Base-by-base conservation (phyloP, 2,888 invertebrate species). In the Ophioninae sp. region DNA sequence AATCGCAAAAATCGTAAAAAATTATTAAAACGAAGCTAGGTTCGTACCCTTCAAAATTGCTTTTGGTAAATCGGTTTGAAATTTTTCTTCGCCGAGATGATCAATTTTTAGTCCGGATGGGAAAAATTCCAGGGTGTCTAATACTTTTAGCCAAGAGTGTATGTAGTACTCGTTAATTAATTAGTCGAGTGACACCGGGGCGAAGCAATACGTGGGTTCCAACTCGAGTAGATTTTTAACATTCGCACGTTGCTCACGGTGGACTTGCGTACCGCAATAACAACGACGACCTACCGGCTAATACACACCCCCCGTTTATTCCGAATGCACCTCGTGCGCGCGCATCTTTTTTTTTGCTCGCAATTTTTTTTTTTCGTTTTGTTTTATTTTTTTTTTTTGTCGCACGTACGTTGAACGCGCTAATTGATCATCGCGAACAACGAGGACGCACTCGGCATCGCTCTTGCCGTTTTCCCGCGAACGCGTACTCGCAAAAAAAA, bases 261-360 rank as follows among this genome's bases (percentile, higher is more conserved):
- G 68, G 58, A 23, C 79, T 72, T 75, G 79, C 76, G 84, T 74
- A 78, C 59, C 30, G 80, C 80, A 85, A 85, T 83, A 81, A 79
- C 65, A 80, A 85, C 77, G 56, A 67, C 37, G 58, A 22, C 58
- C 56, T 10, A 59, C 13, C 22, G 63, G 23, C 68, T 58, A 67
- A 79, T 71, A 51, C 72, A 73, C 69, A 30, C 30, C 30, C 71
- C 65, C 74, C 71, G 71, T 68, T 10, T 64, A 56, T 80, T 59
- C 59, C 58, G 65, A 79, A 79, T 79, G 75, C 71, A 72, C 41
- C 64, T 56, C 71, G 71, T 39, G 71, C 72, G 56, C 71, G 51
- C 73, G 65, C 74, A 64, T 58, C 51, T 51, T 30, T 30, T 30
- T 30, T 30, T 30, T 30, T 3, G 30, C 30, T 74, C 51, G 71